Evolutionary conservation across 2,113 vertebrate species (phyloP), one percentile per base, ranked within the genome.

Genomic region (Ctenodactylus gundi): DNA sequence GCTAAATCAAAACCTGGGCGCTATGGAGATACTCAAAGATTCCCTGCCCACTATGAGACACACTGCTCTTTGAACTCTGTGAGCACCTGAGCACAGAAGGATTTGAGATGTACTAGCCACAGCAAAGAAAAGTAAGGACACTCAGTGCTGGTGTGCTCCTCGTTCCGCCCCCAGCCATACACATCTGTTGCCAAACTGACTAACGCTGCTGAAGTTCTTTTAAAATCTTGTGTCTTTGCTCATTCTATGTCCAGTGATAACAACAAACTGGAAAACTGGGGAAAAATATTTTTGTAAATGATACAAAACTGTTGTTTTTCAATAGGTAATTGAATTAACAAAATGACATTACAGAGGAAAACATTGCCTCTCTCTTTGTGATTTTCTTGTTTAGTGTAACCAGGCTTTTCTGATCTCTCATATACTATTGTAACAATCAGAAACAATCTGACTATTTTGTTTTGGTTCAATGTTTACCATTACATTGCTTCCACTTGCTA

Each of bases 261-360:
- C 9, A 78, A 58, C 17, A 75, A 72, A 62, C 34, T 89, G 55
- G 36, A 53, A 88, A 73, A 25, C 51, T 64, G 44, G 4, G 15
- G 31, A 76, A 49, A 77, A 51, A 12, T 14, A 36, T 93, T 94
- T 94, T 89, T 73, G 49, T 92, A 86, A 87, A 83, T 85, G 3
- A 39, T 57, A 53, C 51, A 60, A 91, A 94, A 39, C 29, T 12
- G 0, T 51, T 36, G 17, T 72, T 39, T 29, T 7, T 1, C 34
- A 23, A 4, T 68, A 51, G 81, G 11, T 25, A 1, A 36, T 4
- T 51, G 27, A 84, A 36, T 6, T 39, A 53, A 60, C 67, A 39
- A 57, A 41, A 55, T 31, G 8, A 3, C 12, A 31, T 36, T 25
- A 41, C 10, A 49, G n/a, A 39, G 23, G 49, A 65, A 73, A 83